Evolutionary conservation across 2,888 invertebrate genomes (phyloP), one percentile per base, ranked within the genome.

Genomic region (Lasioglossum lativentre): DNA sequence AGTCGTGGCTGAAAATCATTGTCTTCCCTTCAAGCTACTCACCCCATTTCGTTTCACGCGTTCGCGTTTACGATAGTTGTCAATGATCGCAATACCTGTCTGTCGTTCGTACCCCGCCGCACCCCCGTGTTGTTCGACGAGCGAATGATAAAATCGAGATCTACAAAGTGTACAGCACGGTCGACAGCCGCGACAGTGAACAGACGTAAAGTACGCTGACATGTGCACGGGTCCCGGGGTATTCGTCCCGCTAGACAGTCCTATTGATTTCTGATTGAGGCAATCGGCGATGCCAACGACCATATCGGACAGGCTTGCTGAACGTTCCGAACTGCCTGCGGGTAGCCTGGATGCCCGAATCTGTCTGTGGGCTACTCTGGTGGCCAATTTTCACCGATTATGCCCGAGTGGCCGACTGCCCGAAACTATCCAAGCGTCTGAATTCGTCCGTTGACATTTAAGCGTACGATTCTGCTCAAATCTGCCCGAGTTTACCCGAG

Each of bases 221-320:
- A 78, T 52, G 80, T 16, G n/a, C 59, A 75, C 52, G 27, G 73
- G 45, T 45, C 71, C 14, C 70, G 45, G 83, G 56, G 81, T 77
- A 80, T 82, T 42, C 70, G 74, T 70, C 71, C 45, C 38, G 68
- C 71, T 87, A 80, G 87, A 87, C 86, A 68, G 74, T 63, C 27
- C 81, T 87, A 87, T 87, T 81, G 87, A 87, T 87, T 87, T 87
- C 86, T 87, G 83, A 86, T 87, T 81, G 87, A 81, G 74, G 86
- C 83, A 87, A 87, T 86, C 81, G 78, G n/a, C 56, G 74, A 87
- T 81, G 78, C 78, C 87, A 87, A 80, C 86, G 73, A 80, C 78
- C 74, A 73, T 82, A 77, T 78, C 75, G 80, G 80, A n/a, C 86
- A 71, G 34, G 73, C 45, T 80, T 80, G 83, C 86, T 75, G 80